Percentiles rank a stretch among this genome's conserved stretches.
Conservation (phyloP, 1,140 invertebrate species). For the Bicyclus anynana region DNA sequence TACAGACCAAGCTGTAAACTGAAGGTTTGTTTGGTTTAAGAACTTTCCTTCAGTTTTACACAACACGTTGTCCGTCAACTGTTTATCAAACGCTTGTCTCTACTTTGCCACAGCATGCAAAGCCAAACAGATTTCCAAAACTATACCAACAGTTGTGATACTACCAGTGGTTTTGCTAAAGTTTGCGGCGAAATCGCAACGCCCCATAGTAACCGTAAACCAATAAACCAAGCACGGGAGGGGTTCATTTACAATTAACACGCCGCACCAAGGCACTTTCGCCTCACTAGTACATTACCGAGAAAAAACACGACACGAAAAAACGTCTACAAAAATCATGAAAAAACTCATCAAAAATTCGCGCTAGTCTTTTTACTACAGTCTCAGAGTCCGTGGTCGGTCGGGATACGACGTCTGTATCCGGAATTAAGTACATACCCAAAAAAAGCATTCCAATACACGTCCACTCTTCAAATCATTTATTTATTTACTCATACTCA, state of each 20-base stretch:
- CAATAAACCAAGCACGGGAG: slow-evolving; percentile 30
- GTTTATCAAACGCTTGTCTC: too few species aligned
- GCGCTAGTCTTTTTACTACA: slow-evolving; percentile 71
- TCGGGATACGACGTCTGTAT: slow-evolving; percentile 62
- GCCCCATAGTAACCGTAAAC: background rate
- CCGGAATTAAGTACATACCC: slow-evolving; percentile 58
- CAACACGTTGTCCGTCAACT: too few species aligned
- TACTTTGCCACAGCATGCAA: too few species aligned
- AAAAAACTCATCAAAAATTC: slow-evolving; percentile 68
- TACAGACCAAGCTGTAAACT: too few species aligned
- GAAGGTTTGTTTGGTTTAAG: too few species aligned
- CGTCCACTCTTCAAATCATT: background rate
- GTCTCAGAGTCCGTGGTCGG: slow-evolving; percentile 68
- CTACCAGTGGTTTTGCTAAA: too few species aligned
- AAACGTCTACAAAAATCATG: slow-evolving; percentile 65
- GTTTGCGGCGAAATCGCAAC: background rate
- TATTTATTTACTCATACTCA: too few species aligned
- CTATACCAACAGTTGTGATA: too few species aligned
- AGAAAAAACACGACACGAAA: slow-evolving; percentile 66
- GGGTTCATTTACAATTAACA: slow-evolving; percentile 41
- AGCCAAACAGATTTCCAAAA: too few species aligned
- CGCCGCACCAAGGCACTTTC: slow-evolving; percentile 58
- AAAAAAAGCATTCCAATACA: slow-evolving; percentile 19
- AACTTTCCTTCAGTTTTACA: too few species aligned
- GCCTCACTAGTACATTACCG: slow-evolving; percentile 43